Evolutionary conservation across 2,888 invertebrate species (phyloP).

Genomic region (Drosophila basisetae): DNA sequence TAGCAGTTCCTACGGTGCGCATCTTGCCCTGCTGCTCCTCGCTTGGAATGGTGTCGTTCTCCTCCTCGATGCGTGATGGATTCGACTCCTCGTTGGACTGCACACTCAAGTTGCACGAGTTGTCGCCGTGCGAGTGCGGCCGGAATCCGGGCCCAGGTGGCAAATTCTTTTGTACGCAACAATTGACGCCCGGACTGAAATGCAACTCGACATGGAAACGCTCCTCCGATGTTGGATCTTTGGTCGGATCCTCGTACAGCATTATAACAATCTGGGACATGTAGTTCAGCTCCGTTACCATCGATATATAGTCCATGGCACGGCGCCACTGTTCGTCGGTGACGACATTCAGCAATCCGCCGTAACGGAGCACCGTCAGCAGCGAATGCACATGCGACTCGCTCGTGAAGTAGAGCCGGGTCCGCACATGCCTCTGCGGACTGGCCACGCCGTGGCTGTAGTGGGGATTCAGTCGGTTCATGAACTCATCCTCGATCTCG

Average conservation of each 20-base stretch:
- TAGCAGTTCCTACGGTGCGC: constrained; percentile 63
- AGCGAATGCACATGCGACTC: constrained; percentile 99
- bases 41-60: constrained; percentile 87
- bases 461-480: constrained; percentile 97
- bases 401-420: constrained; percentile 99
- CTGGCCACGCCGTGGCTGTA: constrained; percentile 99
- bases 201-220: constrained; percentile 99
- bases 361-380: constrained; percentile 96
- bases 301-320: constrained; percentile 99
- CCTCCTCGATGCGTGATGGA: constrained; percentile 90
- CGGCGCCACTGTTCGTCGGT: constrained; percentile 99
- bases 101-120: constrained; percentile 83
- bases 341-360: constrained; percentile 93
- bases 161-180: constrained; percentile 97
- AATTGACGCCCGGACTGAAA: constrained; percentile 99
- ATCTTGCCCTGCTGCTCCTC: constrained; percentile 70
- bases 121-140: constrained; percentile 94
- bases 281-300: constrained; percentile 99
- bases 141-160: constrained; percentile 97
- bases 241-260: constrained; percentile 99
- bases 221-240: constrained; percentile 95
- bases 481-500: constrained; percentile 96
- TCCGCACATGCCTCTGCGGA: constrained; percentile 98
- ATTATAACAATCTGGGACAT: constrained; percentile 99
- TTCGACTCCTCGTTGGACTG: constrained; percentile 89